phyloP scores from a whole-genome alignment of 2,888 invertebrate genomes.

The Melanchra persicariae region DNA sequence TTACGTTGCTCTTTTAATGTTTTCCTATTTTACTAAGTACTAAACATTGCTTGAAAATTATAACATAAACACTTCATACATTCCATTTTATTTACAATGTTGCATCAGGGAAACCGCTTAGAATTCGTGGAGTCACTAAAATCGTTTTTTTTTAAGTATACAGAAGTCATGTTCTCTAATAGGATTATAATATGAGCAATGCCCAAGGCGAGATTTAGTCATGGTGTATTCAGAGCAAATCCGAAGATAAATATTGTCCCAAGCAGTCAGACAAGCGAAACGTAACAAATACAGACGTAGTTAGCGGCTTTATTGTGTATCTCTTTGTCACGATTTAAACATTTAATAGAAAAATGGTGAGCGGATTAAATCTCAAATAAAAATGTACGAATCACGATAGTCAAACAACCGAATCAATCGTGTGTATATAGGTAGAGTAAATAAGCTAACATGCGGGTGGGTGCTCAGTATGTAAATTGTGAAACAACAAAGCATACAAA shows the following conservation, averaged over 20 bases:
- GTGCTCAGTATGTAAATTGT: conserved; percentile 78
- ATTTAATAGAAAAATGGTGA: conserved; percentile 60
- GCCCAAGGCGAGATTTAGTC: conserved; percentile 74
- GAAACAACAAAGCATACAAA: conserved; percentile 74
- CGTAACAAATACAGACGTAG: conserved; percentile 70
- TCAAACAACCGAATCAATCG: conserved; percentile 54
- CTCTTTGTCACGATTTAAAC: conserved; percentile 66
- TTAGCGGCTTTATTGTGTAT: conserved; percentile 44
- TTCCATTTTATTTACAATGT: conserved; percentile 37
- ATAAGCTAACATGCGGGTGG: conserved; percentile 77
- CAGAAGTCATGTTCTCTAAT: conserved; percentile 60
- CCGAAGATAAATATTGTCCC: conserved; percentile 80
- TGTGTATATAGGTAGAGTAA: conserved; percentile 64
- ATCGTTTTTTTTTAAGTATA: conserved; percentile 33
- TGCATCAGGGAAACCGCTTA: conserved; percentile 30
- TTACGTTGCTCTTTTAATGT: conserved; percentile 23
- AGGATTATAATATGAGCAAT: conserved; percentile 65
- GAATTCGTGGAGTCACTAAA: conserved; percentile 8
- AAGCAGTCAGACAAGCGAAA: conserved; percentile 75
- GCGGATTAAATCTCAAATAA: conserved; percentile 60
- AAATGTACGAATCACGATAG: conserved; percentile 68
- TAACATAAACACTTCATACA: conserved; percentile 21
- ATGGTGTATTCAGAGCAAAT: conserved; percentile 74
- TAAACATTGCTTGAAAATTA: conserved; percentile 26
- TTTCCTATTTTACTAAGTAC: conserved; percentile 25